phyloP scores from a whole-genome alignment of 2,888 invertebrate species.

The Crepidodera aurea region DNA sequence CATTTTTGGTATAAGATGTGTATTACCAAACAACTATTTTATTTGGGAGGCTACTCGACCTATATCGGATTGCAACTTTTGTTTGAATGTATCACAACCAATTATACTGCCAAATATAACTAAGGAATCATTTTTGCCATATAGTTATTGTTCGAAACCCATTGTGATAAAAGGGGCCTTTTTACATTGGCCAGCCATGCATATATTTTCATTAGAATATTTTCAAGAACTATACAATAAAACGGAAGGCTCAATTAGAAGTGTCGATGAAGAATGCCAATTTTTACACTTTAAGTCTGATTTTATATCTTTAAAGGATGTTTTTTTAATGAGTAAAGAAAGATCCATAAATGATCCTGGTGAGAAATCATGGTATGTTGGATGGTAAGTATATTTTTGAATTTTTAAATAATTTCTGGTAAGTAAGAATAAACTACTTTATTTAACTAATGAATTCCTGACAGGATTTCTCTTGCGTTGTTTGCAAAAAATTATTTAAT shows the following conservation, averaged over 20 bases:
- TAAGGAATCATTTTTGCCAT: conserved; percentile 72
- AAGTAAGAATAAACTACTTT: too few relatives aligned
- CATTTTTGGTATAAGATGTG: conserved; percentile 72
- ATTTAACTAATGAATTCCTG: too few relatives aligned
- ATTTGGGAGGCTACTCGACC: conserved; percentile 89
- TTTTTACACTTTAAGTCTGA: conserved; percentile 88
- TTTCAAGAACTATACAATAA: conserved; percentile 75
- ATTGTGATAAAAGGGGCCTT: conserved; percentile 81
- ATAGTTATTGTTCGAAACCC: conserved; percentile 82
- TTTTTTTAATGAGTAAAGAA: conserved; percentile 76
- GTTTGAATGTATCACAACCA: conserved; percentile 73
- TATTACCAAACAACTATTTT: conserved; percentile 84
- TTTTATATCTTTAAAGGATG: conserved; percentile 77
- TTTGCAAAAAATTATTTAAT: too few relatives aligned
- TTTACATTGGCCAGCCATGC: conserved; percentile 78
- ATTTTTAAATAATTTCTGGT: too few relatives aligned
- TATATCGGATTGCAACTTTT: conserved; percentile 81
- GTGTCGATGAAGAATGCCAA: conserved; percentile 82
- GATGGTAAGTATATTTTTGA: conserved; percentile 72
- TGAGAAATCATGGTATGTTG: conserved; percentile 85
- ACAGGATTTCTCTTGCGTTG: too few relatives aligned
- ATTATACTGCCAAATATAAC: conserved; percentile 74
- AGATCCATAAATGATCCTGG: conserved; percentile 70
- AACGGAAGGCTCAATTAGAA: conserved; percentile 75
- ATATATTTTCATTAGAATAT: conserved; percentile 71